Evolutionary conservation across 1,140 invertebrate genomes (phyloP), one percentile per base, ranked within the genome.

Genomic region (Branchinecta lynchi): DNA sequence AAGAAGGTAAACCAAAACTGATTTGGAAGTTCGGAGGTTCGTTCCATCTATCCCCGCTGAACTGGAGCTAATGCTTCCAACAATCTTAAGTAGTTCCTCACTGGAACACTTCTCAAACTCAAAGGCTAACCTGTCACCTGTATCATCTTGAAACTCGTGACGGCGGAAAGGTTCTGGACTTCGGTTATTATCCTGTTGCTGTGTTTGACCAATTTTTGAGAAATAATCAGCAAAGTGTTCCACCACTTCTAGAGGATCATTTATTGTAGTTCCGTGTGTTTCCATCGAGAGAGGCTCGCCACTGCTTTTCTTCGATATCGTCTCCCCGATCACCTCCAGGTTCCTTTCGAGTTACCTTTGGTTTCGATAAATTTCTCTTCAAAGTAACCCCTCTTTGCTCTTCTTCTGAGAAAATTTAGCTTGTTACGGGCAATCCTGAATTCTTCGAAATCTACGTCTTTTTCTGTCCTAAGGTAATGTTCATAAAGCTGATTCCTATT

Each of bases 271-370:
- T 9, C 46, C 46, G n/a, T 51, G 9, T 51, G n/a, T 51, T 51
- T 51, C 46, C n/a, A 51, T 51, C 9, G 46, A 51, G 46, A 51
- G n/a, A 51, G 46, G 46, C 46, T 51, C 46, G 46, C 46, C 46
- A 51, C n/a, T 51, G 46, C 46, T 51, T 51, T 51, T 51, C 46
- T 51, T 51, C n/a, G 46, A 51, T 51, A 51, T 51, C 46, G n/a
- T 51, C 46, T 51, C 46, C 46, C 46, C 9, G 46, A n/a, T 51
- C 9, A 51, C 46, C n/a, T 51, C 46, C 46, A 9, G 46, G 46
- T 51, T 51, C 46, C 46, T 51, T 51, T 51, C 46, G 46, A n/a
- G n/a, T n/a, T n/a, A n/a, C n/a, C n/a, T n/a, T n/a, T n/a, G n/a
- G n/a, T n/a, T n/a, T n/a, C n/a, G n/a, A n/a, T n/a, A n/a, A n/a